Evolutionary conservation across 2,888 invertebrate species (phyloP).

Genomic region (Tiphia femorata): DNA sequence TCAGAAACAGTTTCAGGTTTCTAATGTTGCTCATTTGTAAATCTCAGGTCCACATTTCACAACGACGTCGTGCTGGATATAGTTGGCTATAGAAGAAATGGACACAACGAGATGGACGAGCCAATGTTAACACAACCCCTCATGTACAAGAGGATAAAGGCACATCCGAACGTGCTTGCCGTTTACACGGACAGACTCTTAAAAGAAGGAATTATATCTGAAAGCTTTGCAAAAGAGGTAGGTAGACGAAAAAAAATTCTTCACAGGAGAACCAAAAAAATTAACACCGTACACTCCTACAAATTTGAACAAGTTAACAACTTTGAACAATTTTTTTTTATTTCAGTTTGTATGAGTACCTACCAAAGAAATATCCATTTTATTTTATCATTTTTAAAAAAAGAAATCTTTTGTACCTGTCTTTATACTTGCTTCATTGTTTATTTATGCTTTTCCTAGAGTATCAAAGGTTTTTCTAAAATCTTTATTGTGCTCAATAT

Average conservation of each 20-base stretch:
- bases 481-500: no score
- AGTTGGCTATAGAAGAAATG: slow-evolving; percentile 85
- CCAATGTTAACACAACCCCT: slow-evolving; percentile 95
- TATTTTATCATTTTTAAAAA: no score
- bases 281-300: no score
- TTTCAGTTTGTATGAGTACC: no score
- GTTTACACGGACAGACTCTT: slow-evolving; percentile 82
- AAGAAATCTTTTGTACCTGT: no score
- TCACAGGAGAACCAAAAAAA: no score
- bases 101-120: slow-evolving; percentile 95
- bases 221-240: slow-evolving; percentile 75
- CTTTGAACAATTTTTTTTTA: no score
- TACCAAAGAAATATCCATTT: no score
- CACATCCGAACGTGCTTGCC: slow-evolving; percentile 74
- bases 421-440: background rate
- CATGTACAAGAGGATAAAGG: slow-evolving; percentile 90
- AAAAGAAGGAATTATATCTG: slow-evolving; percentile 79
- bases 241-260: slow-evolving; percentile 11
- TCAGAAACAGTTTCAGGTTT: no score
- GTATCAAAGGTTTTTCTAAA: background rate
- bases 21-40: no score
- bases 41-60: slow-evolving; percentile 83
- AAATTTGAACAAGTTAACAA: no score
- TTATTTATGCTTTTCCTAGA: no score
- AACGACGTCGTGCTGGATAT: slow-evolving; percentile 89